Conservation (phyloP, 2,888 invertebrate species). For the Drosophila fulvimacula region DNA sequence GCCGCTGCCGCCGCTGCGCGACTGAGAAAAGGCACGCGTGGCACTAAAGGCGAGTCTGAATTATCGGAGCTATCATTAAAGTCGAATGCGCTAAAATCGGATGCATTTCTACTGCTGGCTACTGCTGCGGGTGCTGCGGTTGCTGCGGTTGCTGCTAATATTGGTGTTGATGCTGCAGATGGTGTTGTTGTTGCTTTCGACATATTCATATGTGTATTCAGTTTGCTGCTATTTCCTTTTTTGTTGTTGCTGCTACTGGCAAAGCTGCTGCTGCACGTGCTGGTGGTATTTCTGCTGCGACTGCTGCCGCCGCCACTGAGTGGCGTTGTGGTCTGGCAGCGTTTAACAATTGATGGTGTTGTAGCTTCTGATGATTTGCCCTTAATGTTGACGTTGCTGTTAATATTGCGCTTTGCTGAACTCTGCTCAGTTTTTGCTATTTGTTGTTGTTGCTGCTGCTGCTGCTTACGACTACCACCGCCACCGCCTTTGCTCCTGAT, state of each 20-base stretch:
- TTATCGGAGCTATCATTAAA: constrained; percentile 85
- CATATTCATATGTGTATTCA: constrained; percentile 14
- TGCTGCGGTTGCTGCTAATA: constrained; percentile 26
- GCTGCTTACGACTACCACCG: too few species aligned
- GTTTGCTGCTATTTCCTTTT: constrained; percentile 31
- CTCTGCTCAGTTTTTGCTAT: constrained; percentile 78
- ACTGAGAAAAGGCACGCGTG: constrained; percentile 83
- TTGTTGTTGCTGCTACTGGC: constrained; percentile 23
- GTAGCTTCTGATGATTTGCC: constrained; percentile 8
- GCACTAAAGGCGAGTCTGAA: constrained; percentile 78
- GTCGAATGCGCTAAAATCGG: constrained; percentile 84
- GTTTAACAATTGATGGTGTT: constrained; percentile 24
- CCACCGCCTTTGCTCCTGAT: constrained; percentile 72
- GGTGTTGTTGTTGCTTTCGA: constrained; percentile 37
- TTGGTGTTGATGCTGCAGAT: constrained; percentile 16
- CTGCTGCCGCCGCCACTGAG: constrained; percentile 25
- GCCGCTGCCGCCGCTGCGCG: constrained; percentile 75
- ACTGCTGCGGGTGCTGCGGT: constrained; percentile 20
- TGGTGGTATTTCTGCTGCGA: constrained; percentile 24
- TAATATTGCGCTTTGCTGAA: constrained; percentile 74
- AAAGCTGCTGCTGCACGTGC: constrained; percentile 23
- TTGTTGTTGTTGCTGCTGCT: constrained; percentile 72
- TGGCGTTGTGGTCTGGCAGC: constrained; percentile 29
- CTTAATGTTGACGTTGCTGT: constrained; percentile 30
- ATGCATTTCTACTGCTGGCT: constrained; percentile 32